phyloP scores from a whole-genome alignment of 2,888 invertebrate genomes.

The Smittia aterrima region DNA sequence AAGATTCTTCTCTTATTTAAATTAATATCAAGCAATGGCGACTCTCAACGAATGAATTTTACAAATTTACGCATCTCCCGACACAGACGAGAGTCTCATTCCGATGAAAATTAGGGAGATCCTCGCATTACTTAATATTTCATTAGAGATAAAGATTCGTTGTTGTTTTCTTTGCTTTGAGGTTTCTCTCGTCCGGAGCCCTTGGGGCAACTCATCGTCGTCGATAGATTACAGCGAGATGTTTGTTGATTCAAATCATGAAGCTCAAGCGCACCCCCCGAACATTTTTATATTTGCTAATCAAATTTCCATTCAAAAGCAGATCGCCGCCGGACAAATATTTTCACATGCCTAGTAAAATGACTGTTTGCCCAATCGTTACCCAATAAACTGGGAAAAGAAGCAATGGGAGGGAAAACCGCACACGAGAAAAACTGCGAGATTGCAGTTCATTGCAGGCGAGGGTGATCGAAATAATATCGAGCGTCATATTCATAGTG shows the following conservation, averaged over 20 bases:
- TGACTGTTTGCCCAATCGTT: slow-evolving; percentile 14
- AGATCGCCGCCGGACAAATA: slow-evolving; percentile 9
- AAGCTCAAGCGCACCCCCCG: not conserved
- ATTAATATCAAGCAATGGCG: slow-evolving; percentile 21
- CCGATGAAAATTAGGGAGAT: slow-evolving; percentile 7
- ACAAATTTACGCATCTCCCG: not conserved
- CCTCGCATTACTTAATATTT: slow-evolving; percentile 22
- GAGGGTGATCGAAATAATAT: slow-evolving; percentile 21
- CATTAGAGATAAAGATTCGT: slow-evolving; percentile 10
- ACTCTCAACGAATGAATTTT: not conserved
- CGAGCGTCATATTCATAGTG: slow-evolving; percentile 15
- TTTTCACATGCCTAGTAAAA: slow-evolving; percentile 20
- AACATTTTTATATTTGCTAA: slow-evolving; percentile 37
- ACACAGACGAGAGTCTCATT: too few species aligned
- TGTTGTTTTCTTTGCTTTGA: slow-evolving; percentile 2
- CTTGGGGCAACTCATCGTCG: not conserved
- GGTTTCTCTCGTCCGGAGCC: not conserved
- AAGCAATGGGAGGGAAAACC: slow-evolving; percentile 3
- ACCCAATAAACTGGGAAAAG: not conserved
- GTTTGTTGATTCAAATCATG: slow-evolving; percentile 1
- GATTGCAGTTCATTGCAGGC: slow-evolving; percentile 9
- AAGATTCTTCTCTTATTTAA: not conserved
- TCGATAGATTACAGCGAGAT: not conserved
- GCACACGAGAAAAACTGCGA: not conserved
- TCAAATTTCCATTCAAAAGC: slow-evolving; percentile 40